Base-by-base conservation (phyloP, 2,113 vertebrate species). In the Brachypteracias leptosomus region DNA sequence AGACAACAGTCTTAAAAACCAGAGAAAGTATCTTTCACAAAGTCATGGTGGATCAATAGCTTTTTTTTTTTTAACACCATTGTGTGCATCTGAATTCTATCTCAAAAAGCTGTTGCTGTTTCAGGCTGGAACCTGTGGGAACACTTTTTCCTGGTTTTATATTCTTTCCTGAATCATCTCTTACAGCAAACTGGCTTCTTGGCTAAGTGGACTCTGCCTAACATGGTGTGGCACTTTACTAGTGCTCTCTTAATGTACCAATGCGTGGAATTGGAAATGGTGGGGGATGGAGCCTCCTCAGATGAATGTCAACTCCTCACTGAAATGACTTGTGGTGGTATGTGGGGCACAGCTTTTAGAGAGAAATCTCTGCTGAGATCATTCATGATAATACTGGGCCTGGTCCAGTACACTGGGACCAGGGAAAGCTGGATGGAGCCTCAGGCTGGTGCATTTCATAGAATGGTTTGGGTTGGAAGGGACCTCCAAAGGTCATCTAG, bases 191-290 rank as follows among this genome's bases (percentile, higher is more conserved):
- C 1, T 65, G 38, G 15, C 54, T 85, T 42, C 80, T 58, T 73
- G 58, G 31, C 85, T 36, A 11, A 73, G 36, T 29, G 40, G 38
- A 8, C 36, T 3, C 0, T 16, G 12, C 36, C 51, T 89, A 62
- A 59, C 0, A 1, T 26, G 47, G 12, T 44, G 47, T 62, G 38
- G 29, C 26, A 29, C 83, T 54, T 42, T 2, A 9, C 24, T 42
- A 0, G 0, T 22, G 22, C 7, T 70, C 44, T 55, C 18, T 29
- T 31, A 20, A 3, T 3, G 21, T 33, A 7, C 21, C 46, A 21
- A 9, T 18, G 14, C 0, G 0, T 42, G 36, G 44, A 38, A 16
- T 35, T 9, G 65, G 67, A 12, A 55, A 46, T 0, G 4, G 29
- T 59, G 18, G 5, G 40, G 36, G 12, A 31, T 26, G 46, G 24